phyloP scores from a whole-genome alignment of 1,140 invertebrate genomes.

The Delia radicum region DNA sequence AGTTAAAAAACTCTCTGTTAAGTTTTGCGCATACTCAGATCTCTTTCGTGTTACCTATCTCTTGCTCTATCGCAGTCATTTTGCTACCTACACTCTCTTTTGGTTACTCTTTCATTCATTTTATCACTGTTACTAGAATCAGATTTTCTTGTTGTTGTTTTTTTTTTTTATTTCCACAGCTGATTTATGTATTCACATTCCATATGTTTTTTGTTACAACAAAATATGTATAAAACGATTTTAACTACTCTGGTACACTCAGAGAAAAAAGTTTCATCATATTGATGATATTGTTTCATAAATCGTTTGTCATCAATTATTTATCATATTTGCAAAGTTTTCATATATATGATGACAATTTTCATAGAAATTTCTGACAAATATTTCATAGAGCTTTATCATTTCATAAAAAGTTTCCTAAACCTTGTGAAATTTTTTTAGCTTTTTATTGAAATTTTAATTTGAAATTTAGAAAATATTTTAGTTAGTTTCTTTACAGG shows the following conservation, averaged over 20 bases:
- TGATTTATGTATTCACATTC: slow-evolving; percentile 8
- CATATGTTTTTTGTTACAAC: neutral
- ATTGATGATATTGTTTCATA: too few species aligned
- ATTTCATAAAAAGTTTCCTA: too few species aligned
- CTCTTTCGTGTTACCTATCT: neutral
- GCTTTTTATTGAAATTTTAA: too few species aligned
- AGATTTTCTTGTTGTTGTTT: neutral
- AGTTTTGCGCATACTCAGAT: neutral
- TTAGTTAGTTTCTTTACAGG: too few species aligned
- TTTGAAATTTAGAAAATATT: too few species aligned
- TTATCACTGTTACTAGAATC: neutral
- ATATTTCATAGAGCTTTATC: too few species aligned
- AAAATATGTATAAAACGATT: neutral
- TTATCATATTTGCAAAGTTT: too few species aligned
- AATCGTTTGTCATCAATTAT: too few species aligned
- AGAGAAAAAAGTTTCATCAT: too few species aligned
- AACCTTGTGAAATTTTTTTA: too few species aligned
- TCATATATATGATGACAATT: too few species aligned
- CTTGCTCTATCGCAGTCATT: neutral
- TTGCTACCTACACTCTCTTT: neutral
- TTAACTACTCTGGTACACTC: neutral
- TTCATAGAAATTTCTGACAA: too few species aligned
- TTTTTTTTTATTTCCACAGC: neutral
- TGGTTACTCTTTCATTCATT: neutral
- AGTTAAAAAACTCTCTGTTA: neutral